These are phyloP conservation scores for Actinia tenebrosa DNA, from an alignment of 64 coral and sea anemone genomes.

Conservation along the genomic window DNA sequence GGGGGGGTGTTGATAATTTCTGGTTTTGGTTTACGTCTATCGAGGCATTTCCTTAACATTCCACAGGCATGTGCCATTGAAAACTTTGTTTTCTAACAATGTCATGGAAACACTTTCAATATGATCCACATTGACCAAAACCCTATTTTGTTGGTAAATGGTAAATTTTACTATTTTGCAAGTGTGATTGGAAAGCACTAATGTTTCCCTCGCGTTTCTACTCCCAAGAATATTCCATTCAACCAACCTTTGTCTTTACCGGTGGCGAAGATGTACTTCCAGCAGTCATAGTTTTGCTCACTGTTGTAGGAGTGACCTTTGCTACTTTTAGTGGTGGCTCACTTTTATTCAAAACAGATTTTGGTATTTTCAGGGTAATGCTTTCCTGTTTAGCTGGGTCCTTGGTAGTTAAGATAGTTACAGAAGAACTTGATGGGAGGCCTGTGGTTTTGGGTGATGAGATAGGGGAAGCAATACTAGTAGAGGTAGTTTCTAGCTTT, in stretches of 20 bases:
- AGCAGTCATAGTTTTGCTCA: conserved; percentile 14
- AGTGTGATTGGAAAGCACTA: too few relatives aligned
- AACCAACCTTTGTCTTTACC: conserved; percentile 29
- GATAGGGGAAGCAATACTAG: neutral
- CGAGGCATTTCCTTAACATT: too few relatives aligned
- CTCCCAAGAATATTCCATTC: neutral
- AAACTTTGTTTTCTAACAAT: too few relatives aligned
- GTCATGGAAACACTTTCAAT: too few relatives aligned
- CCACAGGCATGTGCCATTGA: too few relatives aligned
- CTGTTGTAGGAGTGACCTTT: neutral
- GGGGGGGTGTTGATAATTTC: too few relatives aligned
- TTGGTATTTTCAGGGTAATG: conserved; percentile 13
- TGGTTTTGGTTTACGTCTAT: too few relatives aligned
- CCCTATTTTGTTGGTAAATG: too few relatives aligned
- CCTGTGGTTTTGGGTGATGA: neutral
- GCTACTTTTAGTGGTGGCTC: neutral
- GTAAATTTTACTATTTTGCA: too few relatives aligned
- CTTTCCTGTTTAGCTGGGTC: conserved; percentile 3
- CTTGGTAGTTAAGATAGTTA: neutral
- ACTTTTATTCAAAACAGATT: neutral
- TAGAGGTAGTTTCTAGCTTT: conserved; percentile 28
- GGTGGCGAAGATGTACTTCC: conserved; percentile 2
- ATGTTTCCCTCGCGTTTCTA: neutral
- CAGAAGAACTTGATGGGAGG: neutral
- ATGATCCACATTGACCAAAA: too few relatives aligned